Base-by-base conservation (phyloP, 2,113 vertebrate species). In the Malurus melanocephalus region DNA sequence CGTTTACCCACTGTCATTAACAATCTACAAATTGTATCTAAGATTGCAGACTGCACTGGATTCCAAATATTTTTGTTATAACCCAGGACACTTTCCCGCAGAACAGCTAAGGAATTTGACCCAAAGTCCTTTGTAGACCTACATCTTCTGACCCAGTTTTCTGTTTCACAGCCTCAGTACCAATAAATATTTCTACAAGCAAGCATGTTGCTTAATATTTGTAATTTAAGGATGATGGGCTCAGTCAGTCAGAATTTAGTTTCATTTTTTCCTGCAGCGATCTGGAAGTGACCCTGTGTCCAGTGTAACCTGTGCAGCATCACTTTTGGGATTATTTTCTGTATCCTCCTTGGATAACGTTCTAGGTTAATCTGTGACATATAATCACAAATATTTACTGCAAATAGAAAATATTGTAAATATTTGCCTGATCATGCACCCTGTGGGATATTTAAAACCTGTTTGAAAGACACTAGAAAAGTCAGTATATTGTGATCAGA, bases 11-110 rank as follows among this genome's bases (percentile, higher is more conserved):
- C 60, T 94, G 88, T 89, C 74, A 81, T 92, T 93, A 96, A 87
- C 93, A 90, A 92, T 97, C 94, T 92, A 90, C 91, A 89, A 95
- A 94, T 92, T 94, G 87, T 92, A 94, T 95, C 81, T 82, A 90
- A 80, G 92, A 92, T 90, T 88, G 94, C 85, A 66, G 74, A 73
- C 88, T 89, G 64, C 73, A n/a, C 33, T 79, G 40, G 60, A 82
- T 84, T 94, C 75, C 83, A 91, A 89, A 74, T 85, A 87, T 91
- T 87, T 94, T 91, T 95, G 55, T 85, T 95, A 77, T 61, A 94
- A 77, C 67, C 68, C 81, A 94, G 92, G 78, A 92, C 90, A 77
- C 68, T 91, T 93, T 71, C 69, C 85, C 40, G 68, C 80, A 75
- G 46, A 92, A 85, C 55, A 80, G 75, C 65, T 75, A 60, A 88